A percentile compares a stretch with the other conserved stretches of the same genome.
Evolutionary conservation across 2,797 vertebrate genomes (phyloP).

Genomic region (Octomys mimax): DNA sequence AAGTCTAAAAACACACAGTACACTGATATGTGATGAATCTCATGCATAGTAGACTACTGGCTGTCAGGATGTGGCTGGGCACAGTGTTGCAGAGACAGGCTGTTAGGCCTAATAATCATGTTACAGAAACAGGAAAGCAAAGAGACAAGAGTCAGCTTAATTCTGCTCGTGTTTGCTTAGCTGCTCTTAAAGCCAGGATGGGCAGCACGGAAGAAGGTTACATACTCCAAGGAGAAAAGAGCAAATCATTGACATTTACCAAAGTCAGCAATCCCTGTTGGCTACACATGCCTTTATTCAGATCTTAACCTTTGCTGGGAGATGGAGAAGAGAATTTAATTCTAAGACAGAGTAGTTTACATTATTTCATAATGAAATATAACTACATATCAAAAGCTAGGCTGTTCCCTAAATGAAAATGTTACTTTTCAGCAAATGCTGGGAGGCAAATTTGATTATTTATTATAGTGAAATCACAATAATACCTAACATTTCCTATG

Average conservation of each 20-base stretch:
- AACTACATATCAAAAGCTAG: constrained; percentile 61
- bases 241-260: constrained; percentile 82
- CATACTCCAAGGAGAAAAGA: constrained; percentile 67
- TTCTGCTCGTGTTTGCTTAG: constrained; percentile 72
- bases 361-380: constrained; percentile 77
- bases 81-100: background rate
- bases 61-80: background rate
- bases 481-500: background rate
- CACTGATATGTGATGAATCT: background rate
- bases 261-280: constrained; percentile 71
- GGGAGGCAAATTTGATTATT: constrained; percentile 46
- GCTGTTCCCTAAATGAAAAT: constrained; percentile 67
- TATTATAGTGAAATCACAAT: constrained; percentile 22
- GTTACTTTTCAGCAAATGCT: constrained; percentile 45
- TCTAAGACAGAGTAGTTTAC: constrained; percentile 76
- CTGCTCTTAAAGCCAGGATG: constrained; percentile 63
- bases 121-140: constrained; percentile 65
- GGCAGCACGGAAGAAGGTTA: constrained; percentile 54
- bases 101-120: constrained; percentile 68
- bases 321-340: constrained; percentile 76
- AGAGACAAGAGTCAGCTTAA: constrained; percentile 67
- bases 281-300: constrained; percentile 79
- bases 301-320: constrained; percentile 81
- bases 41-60: background rate
- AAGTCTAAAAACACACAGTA: background rate